Conservation (phyloP, 1,140 invertebrate species). For the Eciton burchellii region DNA sequence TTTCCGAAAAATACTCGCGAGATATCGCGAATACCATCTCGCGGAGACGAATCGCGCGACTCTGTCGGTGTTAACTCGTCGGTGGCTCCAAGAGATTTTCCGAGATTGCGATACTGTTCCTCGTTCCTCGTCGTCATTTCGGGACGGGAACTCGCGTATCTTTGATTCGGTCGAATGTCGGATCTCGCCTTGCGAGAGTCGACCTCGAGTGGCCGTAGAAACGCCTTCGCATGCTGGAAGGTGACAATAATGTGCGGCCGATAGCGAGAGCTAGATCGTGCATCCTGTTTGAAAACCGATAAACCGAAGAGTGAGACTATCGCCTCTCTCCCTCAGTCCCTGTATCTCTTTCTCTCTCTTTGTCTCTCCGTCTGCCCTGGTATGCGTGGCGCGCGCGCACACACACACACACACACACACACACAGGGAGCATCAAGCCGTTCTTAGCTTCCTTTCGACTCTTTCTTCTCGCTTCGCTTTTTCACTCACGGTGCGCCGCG, state of each 20-base stretch:
- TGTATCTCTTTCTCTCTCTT: slow-evolving; percentile 20
- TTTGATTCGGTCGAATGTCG: slow-evolving; percentile 23
- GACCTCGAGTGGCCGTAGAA: slow-evolving; percentile 22
- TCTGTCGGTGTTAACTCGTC: background rate
- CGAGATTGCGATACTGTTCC: background rate
- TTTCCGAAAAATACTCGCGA: background rate
- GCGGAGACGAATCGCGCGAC: background rate
- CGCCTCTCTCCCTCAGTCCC: slow-evolving; percentile 14
- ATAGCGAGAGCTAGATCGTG: slow-evolving; percentile 36
- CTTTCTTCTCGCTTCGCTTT: slow-evolving; percentile 47
- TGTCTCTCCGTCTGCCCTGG: slow-evolving; percentile 31
- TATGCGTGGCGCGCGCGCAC: no score
- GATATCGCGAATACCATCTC: slow-evolving; percentile 1
- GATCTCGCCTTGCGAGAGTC: slow-evolving; percentile 18
- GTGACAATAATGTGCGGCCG: slow-evolving; percentile 57
- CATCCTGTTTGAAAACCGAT: slow-evolving; percentile 64
- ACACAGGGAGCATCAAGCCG: no score
- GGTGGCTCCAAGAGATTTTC: background rate
- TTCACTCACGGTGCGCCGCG: slow-evolving; percentile 46
- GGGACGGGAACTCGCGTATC: slow-evolving; percentile 8
- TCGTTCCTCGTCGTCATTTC: background rate
- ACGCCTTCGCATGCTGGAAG: slow-evolving; percentile 38
- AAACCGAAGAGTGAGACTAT: slow-evolving; percentile 65
- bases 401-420: no score
- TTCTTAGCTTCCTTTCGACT: slow-evolving; percentile 55